phyloP scores from a whole-genome alignment of 2,888 invertebrate species.

The Hybos culiciformis region DNA sequence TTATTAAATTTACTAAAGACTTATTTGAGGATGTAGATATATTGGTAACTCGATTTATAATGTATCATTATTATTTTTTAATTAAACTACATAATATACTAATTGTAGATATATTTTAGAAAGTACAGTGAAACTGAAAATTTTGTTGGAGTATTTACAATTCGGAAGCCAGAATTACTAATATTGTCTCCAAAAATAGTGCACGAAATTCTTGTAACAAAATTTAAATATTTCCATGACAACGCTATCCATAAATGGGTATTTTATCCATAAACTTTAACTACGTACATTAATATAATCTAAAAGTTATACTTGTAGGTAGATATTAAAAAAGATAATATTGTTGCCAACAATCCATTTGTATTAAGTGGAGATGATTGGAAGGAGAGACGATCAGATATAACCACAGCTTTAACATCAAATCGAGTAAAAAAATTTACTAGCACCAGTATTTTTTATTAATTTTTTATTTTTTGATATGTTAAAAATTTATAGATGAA shows the following conservation, averaged over 20 bases:
- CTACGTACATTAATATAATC: not conserved
- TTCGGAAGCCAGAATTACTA: conserved; percentile 29
- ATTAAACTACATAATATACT: too few relatives aligned
- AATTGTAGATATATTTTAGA: too few relatives aligned
- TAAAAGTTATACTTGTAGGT: conserved; percentile 15
- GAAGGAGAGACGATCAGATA: conserved; percentile 20
- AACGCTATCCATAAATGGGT: conserved; percentile 14
- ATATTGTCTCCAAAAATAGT: conserved; percentile 29
- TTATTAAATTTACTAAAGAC: too few relatives aligned
- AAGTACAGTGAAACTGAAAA: conserved; percentile 22
- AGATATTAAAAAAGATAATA: conserved; percentile 34
- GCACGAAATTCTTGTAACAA: conserved; percentile 30
- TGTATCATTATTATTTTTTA: too few relatives aligned
- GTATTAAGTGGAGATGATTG: conserved; percentile 21
- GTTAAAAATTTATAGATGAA: conserved; percentile 26
- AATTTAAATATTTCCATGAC: conserved; percentile 33
- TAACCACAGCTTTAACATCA: conserved; percentile 18
- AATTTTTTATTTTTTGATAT: not conserved
- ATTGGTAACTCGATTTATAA: too few relatives aligned
- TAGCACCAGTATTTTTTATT: conserved; percentile 3
- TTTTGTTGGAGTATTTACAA: conserved; percentile 33
- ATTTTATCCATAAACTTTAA: not conserved
- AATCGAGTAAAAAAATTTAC: conserved; percentile 12
- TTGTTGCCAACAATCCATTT: conserved; percentile 31
- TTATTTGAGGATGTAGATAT: too few relatives aligned